Evolutionary conservation across 2,113 vertebrate species (phyloP).

Genomic region (Sminthopsis crassicaudata): DNA sequence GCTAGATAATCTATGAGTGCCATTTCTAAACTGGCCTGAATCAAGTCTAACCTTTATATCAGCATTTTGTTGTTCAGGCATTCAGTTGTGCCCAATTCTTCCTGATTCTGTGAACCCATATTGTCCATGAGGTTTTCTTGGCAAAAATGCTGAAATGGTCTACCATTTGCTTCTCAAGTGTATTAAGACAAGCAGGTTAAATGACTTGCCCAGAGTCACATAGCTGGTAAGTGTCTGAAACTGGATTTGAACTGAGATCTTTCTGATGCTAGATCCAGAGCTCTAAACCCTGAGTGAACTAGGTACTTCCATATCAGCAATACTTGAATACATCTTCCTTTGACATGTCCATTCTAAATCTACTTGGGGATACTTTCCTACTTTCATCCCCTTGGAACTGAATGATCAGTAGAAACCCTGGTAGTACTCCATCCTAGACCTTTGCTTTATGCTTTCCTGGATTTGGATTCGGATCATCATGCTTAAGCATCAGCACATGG

Average conservation of each 20-base stretch:
- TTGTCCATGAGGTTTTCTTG: neutral
- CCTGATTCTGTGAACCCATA: neutral
- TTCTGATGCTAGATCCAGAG: neutral
- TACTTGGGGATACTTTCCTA: neutral
- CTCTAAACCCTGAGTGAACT: neutral
- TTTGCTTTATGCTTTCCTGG: neutral
- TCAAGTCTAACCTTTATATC: neutral
- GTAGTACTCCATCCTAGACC: neutral
- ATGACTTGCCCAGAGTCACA: neutral
- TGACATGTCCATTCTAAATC: neutral
- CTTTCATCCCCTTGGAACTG: neutral
- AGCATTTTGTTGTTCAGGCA: neutral
- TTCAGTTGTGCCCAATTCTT: neutral
- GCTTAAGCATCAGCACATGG: neutral
- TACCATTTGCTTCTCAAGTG: neutral
- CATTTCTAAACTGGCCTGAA: neutral
- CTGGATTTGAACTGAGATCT: neutral
- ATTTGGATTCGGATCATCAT: neutral
- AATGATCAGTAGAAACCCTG: neutral
- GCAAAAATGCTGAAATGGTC: neutral
- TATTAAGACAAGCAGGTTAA: neutral
- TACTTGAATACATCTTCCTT: neutral
- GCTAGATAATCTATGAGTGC: neutral
- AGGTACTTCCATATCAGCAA: neutral
- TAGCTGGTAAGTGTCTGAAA: neutral